phyloP scores from a whole-genome alignment of 1,140 invertebrate species.

The Drosophila ironensis region DNA sequence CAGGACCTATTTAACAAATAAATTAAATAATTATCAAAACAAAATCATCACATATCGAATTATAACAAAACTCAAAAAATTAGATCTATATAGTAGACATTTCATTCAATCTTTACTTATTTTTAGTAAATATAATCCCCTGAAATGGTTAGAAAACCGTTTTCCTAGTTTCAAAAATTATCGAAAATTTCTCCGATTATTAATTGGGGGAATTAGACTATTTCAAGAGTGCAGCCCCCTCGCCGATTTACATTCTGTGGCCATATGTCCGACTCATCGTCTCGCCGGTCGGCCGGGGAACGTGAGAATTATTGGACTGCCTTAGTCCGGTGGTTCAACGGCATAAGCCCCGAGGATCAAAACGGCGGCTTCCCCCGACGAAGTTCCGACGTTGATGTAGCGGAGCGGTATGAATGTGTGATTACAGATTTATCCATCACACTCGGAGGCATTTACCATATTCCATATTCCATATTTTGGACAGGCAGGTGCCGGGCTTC shows the following conservation, averaged over 20 bases:
- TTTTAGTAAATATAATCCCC: too few relatives aligned
- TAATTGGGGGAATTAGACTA: neutral
- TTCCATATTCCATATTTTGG: conserved; percentile 37
- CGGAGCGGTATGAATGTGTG: conserved; percentile 42
- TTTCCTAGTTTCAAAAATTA: too few relatives aligned
- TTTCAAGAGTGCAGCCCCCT: conserved; percentile 15
- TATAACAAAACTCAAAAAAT: neutral
- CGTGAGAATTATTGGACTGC: conserved; percentile 74
- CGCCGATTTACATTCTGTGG: conserved; percentile 9
- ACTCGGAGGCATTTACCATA: conserved; percentile 48
- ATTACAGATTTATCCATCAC: conserved; percentile 46
- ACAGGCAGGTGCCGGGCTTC: conserved; percentile 44
- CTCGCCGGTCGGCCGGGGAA: conserved; percentile 41
- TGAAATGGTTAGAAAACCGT: too few relatives aligned
- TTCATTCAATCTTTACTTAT: too few relatives aligned
- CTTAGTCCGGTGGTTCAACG: conserved; percentile 72
- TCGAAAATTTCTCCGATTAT: neutral
- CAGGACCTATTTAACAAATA: too few relatives aligned
- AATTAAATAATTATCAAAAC: too few relatives aligned
- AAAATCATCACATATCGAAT: neutral
- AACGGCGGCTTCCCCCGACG: conserved; percentile 49
- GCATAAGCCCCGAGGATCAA: conserved; percentile 64
- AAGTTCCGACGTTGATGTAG: conserved; percentile 55
- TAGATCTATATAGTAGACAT: too few relatives aligned
- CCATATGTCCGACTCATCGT: conserved; percentile 58